phyloP scores from a whole-genome alignment of 1,140 invertebrate genomes.

The Aphis craccivora region DNA sequence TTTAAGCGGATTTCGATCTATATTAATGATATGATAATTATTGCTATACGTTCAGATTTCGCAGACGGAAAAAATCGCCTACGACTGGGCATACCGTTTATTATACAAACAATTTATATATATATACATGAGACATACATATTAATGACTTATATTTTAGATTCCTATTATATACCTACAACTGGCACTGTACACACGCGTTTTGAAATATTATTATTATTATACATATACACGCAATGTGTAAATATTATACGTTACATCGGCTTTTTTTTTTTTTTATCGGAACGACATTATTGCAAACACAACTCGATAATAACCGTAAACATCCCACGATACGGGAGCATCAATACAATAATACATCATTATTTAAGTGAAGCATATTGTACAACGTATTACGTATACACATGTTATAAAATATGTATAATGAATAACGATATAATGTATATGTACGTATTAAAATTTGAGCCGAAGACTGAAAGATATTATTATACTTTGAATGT shows the following conservation, averaged over 20 bases:
- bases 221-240: background rate
- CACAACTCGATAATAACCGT: constrained; percentile 8
- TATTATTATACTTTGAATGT: background rate
- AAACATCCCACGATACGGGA: background rate
- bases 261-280: background rate
- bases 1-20: background rate
- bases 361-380: background rate
- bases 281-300: background rate
- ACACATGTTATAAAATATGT: background rate
- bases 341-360: background rate
- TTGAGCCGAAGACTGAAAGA: background rate
- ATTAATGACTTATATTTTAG: background rate
- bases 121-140: background rate
- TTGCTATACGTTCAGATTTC: background rate
- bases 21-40: background rate
- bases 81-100: background rate
- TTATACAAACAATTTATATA: background rate
- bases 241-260: background rate
- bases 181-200: background rate
- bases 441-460: background rate
- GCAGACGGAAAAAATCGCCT: background rate
- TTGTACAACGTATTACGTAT: background rate
- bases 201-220: background rate
- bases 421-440: background rate
- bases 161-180: background rate